phyloP scores from a whole-genome alignment of 1,140 invertebrate genomes.

The Hycleus phaleratus region DNA sequence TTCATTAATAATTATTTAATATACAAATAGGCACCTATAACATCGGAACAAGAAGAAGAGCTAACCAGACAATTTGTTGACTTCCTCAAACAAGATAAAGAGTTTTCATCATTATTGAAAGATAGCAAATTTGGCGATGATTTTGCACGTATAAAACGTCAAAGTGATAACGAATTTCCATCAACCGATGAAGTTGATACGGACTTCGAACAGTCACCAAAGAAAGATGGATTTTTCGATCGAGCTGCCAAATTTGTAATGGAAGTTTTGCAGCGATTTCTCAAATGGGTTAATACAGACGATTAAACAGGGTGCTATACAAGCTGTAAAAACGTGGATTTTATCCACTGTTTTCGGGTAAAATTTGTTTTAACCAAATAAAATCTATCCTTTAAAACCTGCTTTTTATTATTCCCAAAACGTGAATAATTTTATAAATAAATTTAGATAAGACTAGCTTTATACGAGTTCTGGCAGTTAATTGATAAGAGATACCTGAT shows the following conservation, averaged over 20 bases:
- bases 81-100: constrained; percentile 33
- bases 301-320: constrained; percentile 20
- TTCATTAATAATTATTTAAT: not conserved
- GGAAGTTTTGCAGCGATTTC: constrained; percentile 39
- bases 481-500: no score
- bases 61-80: constrained; percentile 27
- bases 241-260: constrained; percentile 39
- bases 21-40: constrained; percentile 13
- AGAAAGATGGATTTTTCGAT: constrained; percentile 36
- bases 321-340: constrained; percentile 14
- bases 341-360: constrained; percentile 25
- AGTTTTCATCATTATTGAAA: constrained; percentile 24
- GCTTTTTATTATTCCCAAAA: no score
- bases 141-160: not conserved
- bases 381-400: not conserved
- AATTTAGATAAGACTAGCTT: no score
- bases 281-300: constrained; percentile 40
- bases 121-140: constrained; percentile 1
- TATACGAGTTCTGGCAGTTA: no score
- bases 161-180: not conserved
- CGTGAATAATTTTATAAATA: no score
- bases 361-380: not conserved
- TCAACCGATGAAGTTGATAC: not conserved
- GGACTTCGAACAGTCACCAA: not conserved
- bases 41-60: constrained; percentile 13